Base-by-base conservation (phyloP, 1,140 invertebrate genomes). In the Bombus pascuorum region DNA sequence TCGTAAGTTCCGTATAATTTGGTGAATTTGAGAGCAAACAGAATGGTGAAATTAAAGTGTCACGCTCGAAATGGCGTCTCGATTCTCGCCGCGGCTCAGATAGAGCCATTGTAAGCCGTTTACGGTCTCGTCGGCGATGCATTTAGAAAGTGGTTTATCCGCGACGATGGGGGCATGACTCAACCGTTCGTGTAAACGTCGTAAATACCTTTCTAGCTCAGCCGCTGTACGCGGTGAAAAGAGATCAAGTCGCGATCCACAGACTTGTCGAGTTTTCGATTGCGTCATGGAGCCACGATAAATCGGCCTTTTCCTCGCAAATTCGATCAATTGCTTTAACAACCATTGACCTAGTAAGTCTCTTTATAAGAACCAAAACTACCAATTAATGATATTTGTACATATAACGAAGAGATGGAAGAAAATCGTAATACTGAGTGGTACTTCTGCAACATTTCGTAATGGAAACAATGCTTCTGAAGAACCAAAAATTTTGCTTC, bases 111-210 rank as follows among this genome's bases (percentile, higher is more conserved):
- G 90, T 92, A 74, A 85, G 87, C 91, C 91, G 91, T 92, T 92
- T 92, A 92, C 89, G 91, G 88, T 89, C 87, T 86, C 85, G 86
- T 81, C 85, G 86, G 65, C 86, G 87, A 91, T 92, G 86, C 88
- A 92, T 92, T 92, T 92, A 92, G 91, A 92, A 92, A 92, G 91
- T 92, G 91, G 89, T 89, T 91, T 90, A 91, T 90, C 89, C 79
- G 66, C 78, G 76, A 88, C 86, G 91, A 92, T 91, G 88, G 86
- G 90, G 90, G 88, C 85, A 91, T 92, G 91, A 92, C 89, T 91
- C 91, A 92, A 92, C 89, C 76, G 79, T 87, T 91, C 77, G 85
- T 86, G 80, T 88, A 91, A 92, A 91, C 79, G 86, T 66, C 75
- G 88, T 86, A 86, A 88, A 90, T 89, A 88, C 86, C 85, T 81